Base-by-base conservation (phyloP, 2,888 invertebrate genomes). In the Apocheima hispidaria region DNA sequence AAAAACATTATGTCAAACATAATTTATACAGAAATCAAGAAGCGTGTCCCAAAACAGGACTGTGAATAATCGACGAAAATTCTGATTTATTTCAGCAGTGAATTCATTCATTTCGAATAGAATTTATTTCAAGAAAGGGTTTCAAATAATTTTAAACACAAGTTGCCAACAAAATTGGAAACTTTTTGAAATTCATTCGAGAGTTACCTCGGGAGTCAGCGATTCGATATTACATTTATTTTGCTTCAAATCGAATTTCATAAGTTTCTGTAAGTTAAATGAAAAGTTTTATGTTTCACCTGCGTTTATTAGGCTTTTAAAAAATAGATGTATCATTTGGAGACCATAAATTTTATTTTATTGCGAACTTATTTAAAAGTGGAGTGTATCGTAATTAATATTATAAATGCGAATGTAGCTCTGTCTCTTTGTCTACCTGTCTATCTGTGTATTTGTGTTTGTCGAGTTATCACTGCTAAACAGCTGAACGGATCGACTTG, bases 151-250 rank as follows among this genome's bases (percentile, higher is more conserved):
- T 52, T 62, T 38, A 62, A 57, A 52, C 56, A 62, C 48, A 56
- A 62, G 61, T 56, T 62, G 52, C 28, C 46, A 56, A 57, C 52
- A 41, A 62, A 60, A 62, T 62, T 62, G 56, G 48, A 41, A 62
- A 62, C 41, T 62, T 61, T 51, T 48, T 35, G 61, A 52, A 59
- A 61, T 61, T 61, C 56, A 61, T 61, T 48, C 18, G 48, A 43
- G 56, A 62, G 61, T 57, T 57, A 56, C 56, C 41, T 57, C 41
- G 46, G 41, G 56, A 56, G 56, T 56, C 61, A 56, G 61, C 56
- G 48, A 52, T 62, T 62, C 36, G 56, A 62, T 62, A 62, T 62
- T 62, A 57, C 61, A 56, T 63, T 64, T 58, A 55, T 60, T 63
- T 63, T 40, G 18, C 40, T 53, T 49, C 51, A 36, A 58, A 60